Percentiles rank a stretch among this genome's conserved stretches.
Evolutionary conservation across 30 jellyfish, hydroid and myxozoan species (phyloP).

Genomic region (Hydractinia echinata): DNA sequence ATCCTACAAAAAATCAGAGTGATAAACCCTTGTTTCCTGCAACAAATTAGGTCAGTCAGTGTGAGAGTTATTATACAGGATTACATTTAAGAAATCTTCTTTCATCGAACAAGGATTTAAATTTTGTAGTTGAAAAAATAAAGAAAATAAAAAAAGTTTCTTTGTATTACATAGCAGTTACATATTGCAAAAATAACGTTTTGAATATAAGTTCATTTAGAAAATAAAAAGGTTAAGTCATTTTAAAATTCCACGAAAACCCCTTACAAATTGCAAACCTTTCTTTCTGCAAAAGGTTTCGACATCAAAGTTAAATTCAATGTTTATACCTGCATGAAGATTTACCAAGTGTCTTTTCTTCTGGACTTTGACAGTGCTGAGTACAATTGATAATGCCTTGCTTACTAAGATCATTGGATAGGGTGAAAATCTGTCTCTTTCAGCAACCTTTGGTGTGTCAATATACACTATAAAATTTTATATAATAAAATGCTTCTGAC

Average conservation of each 20-base stretch:
- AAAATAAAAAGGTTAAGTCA: background rate
- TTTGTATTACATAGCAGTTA: too few relatives aligned
- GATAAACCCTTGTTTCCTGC: too few relatives aligned
- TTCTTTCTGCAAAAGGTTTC: too few relatives aligned
- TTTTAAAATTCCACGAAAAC: background rate
- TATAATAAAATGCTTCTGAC: too few relatives aligned
- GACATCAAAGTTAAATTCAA: too few relatives aligned
- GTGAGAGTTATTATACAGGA: too few relatives aligned
- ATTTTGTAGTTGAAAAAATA: too few relatives aligned
- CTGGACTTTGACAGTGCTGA: constrained; percentile 16
- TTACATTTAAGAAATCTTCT: too few relatives aligned
- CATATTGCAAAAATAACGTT: too few relatives aligned
- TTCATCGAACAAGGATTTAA: too few relatives aligned
- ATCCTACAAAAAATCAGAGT: constrained; percentile 35
- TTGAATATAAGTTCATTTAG: background rate
- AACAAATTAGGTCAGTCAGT: too few relatives aligned
- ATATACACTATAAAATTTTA: constrained; percentile 15
- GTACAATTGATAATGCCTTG: constrained; percentile 77
- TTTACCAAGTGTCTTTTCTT: constrained; percentile 40
- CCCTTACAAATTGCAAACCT: background rate
- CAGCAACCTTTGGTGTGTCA: constrained; percentile 67
- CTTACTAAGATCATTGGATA: constrained; percentile 83
- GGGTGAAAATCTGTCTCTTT: constrained; percentile 94
- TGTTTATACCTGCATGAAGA: constrained; percentile 39
- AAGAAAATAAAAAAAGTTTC: too few relatives aligned